Base-by-base conservation (phyloP, 2,113 vertebrate species). In the human (Homo sapiens) region DNA sequence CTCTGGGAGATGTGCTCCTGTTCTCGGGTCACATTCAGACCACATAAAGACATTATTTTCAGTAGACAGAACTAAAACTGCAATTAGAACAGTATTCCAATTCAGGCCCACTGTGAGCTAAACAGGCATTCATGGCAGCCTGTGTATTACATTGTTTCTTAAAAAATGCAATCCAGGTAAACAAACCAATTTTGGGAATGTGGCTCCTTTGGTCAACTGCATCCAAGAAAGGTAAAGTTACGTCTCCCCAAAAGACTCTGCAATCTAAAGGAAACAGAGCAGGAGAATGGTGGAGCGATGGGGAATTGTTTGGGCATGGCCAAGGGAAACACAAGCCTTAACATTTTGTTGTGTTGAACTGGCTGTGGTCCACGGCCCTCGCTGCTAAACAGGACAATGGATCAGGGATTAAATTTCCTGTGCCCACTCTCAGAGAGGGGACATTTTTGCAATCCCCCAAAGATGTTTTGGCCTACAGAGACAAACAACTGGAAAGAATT, bases 401-500 rank as follows among this genome's bases (percentile, higher is more conserved):
- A 14, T 38, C 72, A 30, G 59, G 73, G 59, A 45, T 68, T 61
- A 17, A 14, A 72, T 64, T 80, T 80, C 75, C 68, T 94, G n/a
- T 75, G 66, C 9, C 92, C 45, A 73, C 17, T 50, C 61, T 52
- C 35, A 20, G 72, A 61, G 32, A 86, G 18, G 43, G 70, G 32
- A 82, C 43, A 23, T 16, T 73, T 59, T 52, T 52, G 38, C 61
- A 89, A 78, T 40, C 38, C 48, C 22, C 17, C 7, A 45, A 78
- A 81, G 85, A 72, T n/a, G 45, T 59, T 75, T 70, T 23, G 20
- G 1, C 43, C 30, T 86, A 40, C 12, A 52, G 57, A 86, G 35
- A 89, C 64, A 86, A 95, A 78, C 61, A 76, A 89, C 13, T 80
- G 2, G 17, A 86, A 93, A 95, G 45, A 43, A 3, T 7, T 45